Base-by-base conservation (phyloP, 1,140 invertebrate genomes). In the Drosophila tristis region DNA sequence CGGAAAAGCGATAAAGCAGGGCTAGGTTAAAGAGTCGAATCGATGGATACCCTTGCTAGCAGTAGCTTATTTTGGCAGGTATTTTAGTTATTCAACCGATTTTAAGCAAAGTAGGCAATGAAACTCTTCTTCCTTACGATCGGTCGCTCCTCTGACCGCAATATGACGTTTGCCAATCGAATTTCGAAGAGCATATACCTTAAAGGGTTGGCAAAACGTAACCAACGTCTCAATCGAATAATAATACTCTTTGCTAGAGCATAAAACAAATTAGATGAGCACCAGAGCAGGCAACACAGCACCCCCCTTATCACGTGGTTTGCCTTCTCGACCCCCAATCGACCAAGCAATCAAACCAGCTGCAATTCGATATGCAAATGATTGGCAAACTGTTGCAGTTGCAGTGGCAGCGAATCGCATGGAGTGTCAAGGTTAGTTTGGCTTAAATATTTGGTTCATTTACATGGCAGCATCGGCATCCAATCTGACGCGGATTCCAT, bases 311-410 rank as follows among this genome's bases (percentile, higher is more conserved):
- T 42, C 45, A 65, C 31, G 6, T 55, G 15, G 35, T 20, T 54
- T 56, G 47, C 55, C 63, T 49, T 65, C 65, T 65, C 67, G 59
- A 61, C 55, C 51, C 48, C 66, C 73, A 86, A 78, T 76, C 80
- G 67, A 53, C 61, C 53, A 57, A 61, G 70, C 71, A 78, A 71
- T 77, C 74, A 68, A 80, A 74, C 65, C 63, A 61, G 49, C 56
- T 75, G 84, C 64, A 65, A 87, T 79, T 65, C 63, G 79, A 84
- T 87, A 89, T 84, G 79, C 84, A 89, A 89, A 89, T 89, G 72
- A 48, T 64, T 48, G 74, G 50, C 70, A 87, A 86, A 86, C 65
- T 87, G 82, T 74, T 87, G 66, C 75, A 55, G 47, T 67, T 43
- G 20, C 48, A 8, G 31, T 53, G 35, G 56, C 13, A 35, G 31